phyloP scores from a whole-genome alignment of 2,113 vertebrate species.

The Sorex araneus region DNA sequence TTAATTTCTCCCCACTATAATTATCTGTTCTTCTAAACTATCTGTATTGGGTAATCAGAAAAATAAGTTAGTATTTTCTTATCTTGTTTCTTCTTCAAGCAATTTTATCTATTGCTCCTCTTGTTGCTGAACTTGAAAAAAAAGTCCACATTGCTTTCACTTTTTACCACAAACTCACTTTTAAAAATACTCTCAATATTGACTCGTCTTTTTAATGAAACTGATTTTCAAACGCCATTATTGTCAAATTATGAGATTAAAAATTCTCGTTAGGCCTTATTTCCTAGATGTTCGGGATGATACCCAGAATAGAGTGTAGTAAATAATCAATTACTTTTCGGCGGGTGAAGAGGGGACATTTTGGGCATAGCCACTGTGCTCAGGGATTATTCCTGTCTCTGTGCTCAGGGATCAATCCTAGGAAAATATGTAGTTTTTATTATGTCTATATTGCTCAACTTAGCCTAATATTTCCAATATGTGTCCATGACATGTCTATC shows the following conservation, averaged over 20 bases:
- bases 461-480: neutral
- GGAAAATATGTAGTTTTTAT: neutral
- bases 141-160: neutral
- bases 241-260: neutral
- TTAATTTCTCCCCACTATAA: neutral
- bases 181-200: neutral
- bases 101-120: neutral
- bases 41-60: conserved; percentile 1
- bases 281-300: neutral
- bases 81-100: neutral
- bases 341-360: no score
- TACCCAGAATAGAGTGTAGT: no score
- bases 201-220: neutral
- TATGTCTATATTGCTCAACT: conserved; percentile 20
- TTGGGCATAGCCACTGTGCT: no score
- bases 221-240: conserved; percentile 1
- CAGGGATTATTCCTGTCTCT: no score
- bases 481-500: neutral
- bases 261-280: neutral
- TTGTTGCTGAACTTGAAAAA: neutral
- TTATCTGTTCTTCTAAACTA: conserved; percentile 1
- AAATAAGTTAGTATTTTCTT: conserved; percentile 34
- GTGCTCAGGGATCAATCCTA: no score
- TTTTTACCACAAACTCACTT: neutral
- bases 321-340: no score